Evolutionary conservation across 2,797 vertebrate genomes (phyloP), one percentile per base, ranked within the genome.

Genomic region (Gastrophryne carolinensis): DNA sequence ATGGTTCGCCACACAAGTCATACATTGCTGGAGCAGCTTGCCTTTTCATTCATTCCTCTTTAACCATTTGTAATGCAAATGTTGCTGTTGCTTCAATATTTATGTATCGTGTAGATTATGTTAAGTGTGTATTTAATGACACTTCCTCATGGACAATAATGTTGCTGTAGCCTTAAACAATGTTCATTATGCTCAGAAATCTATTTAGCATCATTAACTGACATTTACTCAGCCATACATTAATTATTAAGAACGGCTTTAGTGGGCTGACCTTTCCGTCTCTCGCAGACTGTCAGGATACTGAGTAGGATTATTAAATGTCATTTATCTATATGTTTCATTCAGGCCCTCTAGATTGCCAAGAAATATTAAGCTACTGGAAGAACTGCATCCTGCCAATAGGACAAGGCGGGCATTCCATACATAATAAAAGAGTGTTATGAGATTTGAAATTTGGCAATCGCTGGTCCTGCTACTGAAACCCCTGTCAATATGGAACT

Each of bases 241-340:
- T 77, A 71, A 77, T 71, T 77, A 65, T 77, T 57, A 71, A 64
- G 41, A 71, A 52, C 50, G 24, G 30, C 24, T 71, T 57, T 37
- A 60, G 39, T 26, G 15, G 34, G 29, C 4, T 64, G 50, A 71
- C 50, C 49, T 77, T 77, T 76, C 34, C 5, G 44, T 23, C 49
- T 30, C 15, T 41, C 53, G 54, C 32, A 62, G 44, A 56, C 60
- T 57, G 21, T 49, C 34, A n/a, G 17, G 49, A 11, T 39, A 57
- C 39, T 32, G 19, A 12, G 6, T 60, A 32, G 30, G 63, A 66
- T 26, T 56, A 37, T 49, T 56, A 58, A 58, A 66, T 47, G 50
- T 49, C 67, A 50, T 50, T 34, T 49, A 66, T 66, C 52, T 66
- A 57, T 66, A 26, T 27, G 39, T 21, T 13, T 57, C 52, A 49